phyloP scores from a whole-genome alignment of 2,113 vertebrate genomes.

The Saimiri boliviensis region DNA sequence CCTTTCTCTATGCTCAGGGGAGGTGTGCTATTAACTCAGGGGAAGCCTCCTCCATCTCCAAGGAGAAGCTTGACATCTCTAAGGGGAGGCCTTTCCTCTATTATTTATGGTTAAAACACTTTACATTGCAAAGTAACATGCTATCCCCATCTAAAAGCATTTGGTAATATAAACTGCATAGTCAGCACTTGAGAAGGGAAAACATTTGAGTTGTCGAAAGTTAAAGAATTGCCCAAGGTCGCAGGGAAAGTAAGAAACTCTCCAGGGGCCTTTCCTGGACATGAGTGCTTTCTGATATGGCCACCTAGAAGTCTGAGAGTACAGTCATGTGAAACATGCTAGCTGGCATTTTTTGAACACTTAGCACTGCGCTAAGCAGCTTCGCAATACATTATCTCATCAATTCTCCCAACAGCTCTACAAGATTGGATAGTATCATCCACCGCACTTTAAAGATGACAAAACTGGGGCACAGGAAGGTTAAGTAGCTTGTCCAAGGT shows the following conservation, averaged over 20 bases:
- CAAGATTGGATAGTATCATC: neutral
- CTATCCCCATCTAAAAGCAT: neutral
- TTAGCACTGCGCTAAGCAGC: neutral
- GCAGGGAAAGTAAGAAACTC: neutral
- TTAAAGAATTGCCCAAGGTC: slow-evolving; percentile 49
- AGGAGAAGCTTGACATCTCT: slow-evolving; percentile 37
- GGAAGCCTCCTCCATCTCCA: slow-evolving; percentile 53
- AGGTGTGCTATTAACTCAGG: slow-evolving; percentile 59
- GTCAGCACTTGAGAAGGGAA: slow-evolving; percentile 41
- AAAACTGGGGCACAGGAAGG: neutral
- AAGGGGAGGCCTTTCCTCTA: neutral
- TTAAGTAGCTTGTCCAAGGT: neutral
- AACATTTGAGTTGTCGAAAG: neutral
- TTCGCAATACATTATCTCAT: neutral
- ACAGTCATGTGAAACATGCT: neutral
- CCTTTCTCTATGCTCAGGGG: slow-evolving; percentile 53
- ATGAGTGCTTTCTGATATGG: neutral
- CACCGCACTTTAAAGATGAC: slow-evolving; percentile 41
- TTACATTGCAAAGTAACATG: slow-evolving; percentile 44
- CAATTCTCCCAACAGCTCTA: neutral
- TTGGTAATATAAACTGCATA: slow-evolving; percentile 22
- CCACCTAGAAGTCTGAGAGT: neutral
- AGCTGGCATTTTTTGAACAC: neutral
- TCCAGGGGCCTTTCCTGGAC: neutral
- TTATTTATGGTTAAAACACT: slow-evolving; percentile 58